Evolutionary conservation across 2,888 invertebrate species (phyloP), one percentile per base, ranked within the genome.

Genomic region (Choreutis nemorana): DNA sequence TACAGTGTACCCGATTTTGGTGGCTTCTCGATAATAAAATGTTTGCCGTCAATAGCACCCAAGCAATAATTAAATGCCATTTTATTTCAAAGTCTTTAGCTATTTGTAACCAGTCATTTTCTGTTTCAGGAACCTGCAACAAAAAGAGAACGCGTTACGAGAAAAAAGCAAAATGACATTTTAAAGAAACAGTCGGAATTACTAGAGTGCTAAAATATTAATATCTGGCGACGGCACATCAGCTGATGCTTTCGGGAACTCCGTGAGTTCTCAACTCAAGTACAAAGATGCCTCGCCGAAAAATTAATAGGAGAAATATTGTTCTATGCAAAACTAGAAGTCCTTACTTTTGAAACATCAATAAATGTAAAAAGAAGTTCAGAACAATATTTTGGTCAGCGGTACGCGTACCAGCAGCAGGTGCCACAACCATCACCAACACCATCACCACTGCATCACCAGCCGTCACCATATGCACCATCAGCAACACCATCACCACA

Each of bases 111-210:
- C 33, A 34, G 7, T 25, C 36, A 31, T 30, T 8, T 32, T 34
- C 32, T 34, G 34, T 36, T 36, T 28, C 32, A 32, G 37, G 34
- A 15, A 37, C 34, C 32, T 33, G 33, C 12, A 34, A 37, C 28
- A 30, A 37, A 34, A 34, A 32, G n/a, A 9, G 23, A n/a, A 11
- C 5, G 9, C 6, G 9, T 5, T 11, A 7, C 23, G n/a, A 23
- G 5, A 5, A 18, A 18, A 7, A 5, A 7, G 18, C 18, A 18
- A 18, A 18, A 18, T 18, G 5, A 5, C 18, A 5, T 18, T 7
- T 18, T 6, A 5, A 18, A 18, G 18, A 18, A 18, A 18, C 18
- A 18, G 7, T 5, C 5, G 7, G 18, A 18, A 18, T 18, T 18
- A 18, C 5, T 18, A 18, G 5, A 18, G 18, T 18, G 23, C 11